phyloP scores from a whole-genome alignment of 2,797 vertebrate genomes.

The Jordanella pulchra region DNA sequence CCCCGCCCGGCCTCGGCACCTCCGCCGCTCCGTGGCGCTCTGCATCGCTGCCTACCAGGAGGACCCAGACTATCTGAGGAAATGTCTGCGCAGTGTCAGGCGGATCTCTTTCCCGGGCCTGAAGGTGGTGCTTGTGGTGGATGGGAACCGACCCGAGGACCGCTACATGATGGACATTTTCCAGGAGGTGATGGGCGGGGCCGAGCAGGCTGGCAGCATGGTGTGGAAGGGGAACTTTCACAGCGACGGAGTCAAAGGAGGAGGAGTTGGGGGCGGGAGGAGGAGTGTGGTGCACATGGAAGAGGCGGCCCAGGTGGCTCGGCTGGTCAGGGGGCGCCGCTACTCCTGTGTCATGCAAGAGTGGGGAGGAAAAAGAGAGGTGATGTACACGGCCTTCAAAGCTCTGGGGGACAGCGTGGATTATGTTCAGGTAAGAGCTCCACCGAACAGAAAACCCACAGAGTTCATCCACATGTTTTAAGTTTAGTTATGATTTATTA shows the following conservation, averaged over 20 bases:
- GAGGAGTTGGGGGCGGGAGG: slow-evolving; percentile 38
- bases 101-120: slow-evolving; percentile 91
- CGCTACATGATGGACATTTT: slow-evolving; percentile 99
- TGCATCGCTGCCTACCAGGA: slow-evolving; percentile 97
- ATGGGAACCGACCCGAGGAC: slow-evolving; percentile 92
- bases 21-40: slow-evolving; percentile 86
- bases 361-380: slow-evolving; percentile 97
- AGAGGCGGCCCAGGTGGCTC: slow-evolving; percentile 81
- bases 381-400: slow-evolving; percentile 99
- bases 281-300: slow-evolving; percentile 76
- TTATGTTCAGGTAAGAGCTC: slow-evolving; percentile 89
- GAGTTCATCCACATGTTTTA: not conserved
- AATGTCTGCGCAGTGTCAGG: slow-evolving; percentile 90
- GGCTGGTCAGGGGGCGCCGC: slow-evolving; percentile 82
- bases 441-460: not conserved
- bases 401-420: slow-evolving; percentile 94
- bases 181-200: slow-evolving; percentile 90
- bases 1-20: slow-evolving; percentile 75
- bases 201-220: slow-evolving; percentile 84
- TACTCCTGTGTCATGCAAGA: slow-evolving; percentile 95
- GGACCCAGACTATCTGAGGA: slow-evolving; percentile 94
- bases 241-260: slow-evolving; percentile 78
- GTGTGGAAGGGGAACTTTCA: slow-evolving; percentile 97
- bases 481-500: too few relatives aligned
- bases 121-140: slow-evolving; percentile 96